phyloP scores from a whole-genome alignment of 2,888 invertebrate species.

The Macroteleia sp. region DNA sequence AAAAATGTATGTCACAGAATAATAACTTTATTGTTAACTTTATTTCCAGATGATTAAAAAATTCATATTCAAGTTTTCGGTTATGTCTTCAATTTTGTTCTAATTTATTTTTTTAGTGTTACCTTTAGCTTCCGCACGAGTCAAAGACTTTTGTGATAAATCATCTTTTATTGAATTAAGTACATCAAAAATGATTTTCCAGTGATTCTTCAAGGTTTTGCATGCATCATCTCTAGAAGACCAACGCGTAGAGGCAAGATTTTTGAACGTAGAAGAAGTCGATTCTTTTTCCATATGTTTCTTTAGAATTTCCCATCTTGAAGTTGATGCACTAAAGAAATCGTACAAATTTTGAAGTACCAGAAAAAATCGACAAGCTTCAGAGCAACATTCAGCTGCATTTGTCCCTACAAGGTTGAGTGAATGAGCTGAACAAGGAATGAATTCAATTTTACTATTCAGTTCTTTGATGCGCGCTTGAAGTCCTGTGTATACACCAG shows the following conservation, averaged over 20 bases:
- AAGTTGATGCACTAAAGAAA: constrained; percentile 63
- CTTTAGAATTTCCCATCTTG: constrained; percentile 10
- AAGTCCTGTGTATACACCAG: constrained; percentile 34
- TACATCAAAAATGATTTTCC: constrained; percentile 9
- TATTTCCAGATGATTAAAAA: no score
- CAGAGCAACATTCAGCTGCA: constrained; percentile 67
- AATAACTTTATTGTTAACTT: no score
- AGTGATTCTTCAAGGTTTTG: constrained; percentile 9
- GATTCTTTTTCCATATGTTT: no score
- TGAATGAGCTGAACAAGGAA: constrained; percentile 70
- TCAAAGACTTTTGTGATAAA: constrained; percentile 2
- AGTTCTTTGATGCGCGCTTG: constrained; percentile 67
- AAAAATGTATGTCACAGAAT: no score
- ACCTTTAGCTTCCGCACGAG: constrained; percentile 10
- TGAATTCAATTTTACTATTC: constrained; percentile 65
- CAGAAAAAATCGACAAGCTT: constrained; percentile 64
- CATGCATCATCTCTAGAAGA: constrained; percentile 35
- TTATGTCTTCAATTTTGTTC: no score
- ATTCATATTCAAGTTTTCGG: no score
- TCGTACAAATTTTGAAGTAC: constrained; percentile 59
- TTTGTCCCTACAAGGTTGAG: constrained; percentile 67
- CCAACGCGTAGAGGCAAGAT: constrained; percentile 26
- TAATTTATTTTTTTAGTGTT: neutral
- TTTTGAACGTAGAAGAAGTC: no score
- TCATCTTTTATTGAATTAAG: constrained; percentile 24